Evolutionary conservation across 2,888 invertebrate genomes (phyloP), one percentile per base, ranked within the genome.

Genomic region (Drosophila antonietae): DNA sequence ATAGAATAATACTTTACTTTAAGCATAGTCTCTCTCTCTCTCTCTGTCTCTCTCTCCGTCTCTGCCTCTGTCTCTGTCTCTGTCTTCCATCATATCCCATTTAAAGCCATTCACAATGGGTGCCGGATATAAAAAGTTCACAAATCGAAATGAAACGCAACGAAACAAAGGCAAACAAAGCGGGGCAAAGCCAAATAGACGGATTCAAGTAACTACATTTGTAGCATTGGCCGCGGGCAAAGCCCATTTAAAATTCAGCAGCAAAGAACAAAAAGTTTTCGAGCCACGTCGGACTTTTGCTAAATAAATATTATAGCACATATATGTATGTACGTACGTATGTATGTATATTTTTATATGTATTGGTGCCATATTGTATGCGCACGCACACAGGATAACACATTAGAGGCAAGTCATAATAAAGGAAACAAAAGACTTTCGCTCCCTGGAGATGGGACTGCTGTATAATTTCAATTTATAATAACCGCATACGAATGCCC

Each of bases 121-220:
- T 41, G 39, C 58, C 31, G 39, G 12, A 41, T 35, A 52, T 7
- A 33, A 15, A 46, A 51, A 56, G 7, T 49, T 49, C n/a, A 44
- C 49, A 51, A 57, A 71, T 47, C 56, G 39, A 51, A 49, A 18
- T 52, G 46, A 59, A 43, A 49, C n/a, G 39, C 15, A 37, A 37
- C 31, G 37, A 23, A 43, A 51, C 41, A 61, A 41, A 62, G 33
- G 8, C 18, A 44, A 67, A 51, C 10, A 44, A 51, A 55, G 46
- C 31, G 37, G 18, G 18, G 10, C 46, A 53, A 63, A 66, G 62
- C 67, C 33, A 60, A 49, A 23, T 20, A 49, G 53, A 80, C 61
- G 53, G 35, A 81, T 83, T 81, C 71, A 81, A 81, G 78, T 81
- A 81, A 78, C 71, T 81, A 78, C 71, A 83, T 71, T 71, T 78